Base-by-base conservation (phyloP, 2,113 vertebrate species). In the Tricholaema leucomelas region DNA sequence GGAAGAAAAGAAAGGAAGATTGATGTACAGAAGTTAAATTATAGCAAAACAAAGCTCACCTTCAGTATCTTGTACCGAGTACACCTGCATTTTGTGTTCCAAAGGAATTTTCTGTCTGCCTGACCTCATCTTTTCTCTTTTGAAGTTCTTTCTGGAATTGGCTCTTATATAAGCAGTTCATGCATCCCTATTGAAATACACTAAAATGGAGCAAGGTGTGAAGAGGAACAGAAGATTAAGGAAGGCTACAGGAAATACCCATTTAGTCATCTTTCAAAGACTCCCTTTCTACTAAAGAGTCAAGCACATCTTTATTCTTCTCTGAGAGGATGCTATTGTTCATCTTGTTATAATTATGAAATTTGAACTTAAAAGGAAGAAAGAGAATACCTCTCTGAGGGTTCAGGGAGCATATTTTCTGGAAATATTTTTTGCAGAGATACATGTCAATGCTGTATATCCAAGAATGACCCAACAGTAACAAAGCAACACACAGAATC, bases 291-390 rank as follows among this genome's bases (percentile, higher is more conserved):
- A 92, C 31, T 12, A 93, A 96, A 95, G 70, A 95, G 85, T 88
- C 0, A 40, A 94, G 77, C 69, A 81, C 85, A 95, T 91, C 95
- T 94, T 94, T 96, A 91, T 94, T 92, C 96, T 94, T 89, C 91
- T 95, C 72, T 85, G 60, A 88, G 91, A 91, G 91, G 67, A 91
- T 89, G 48, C 94, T 93, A 92, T 96, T 96, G 90, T 97, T 97
- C 95, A 86, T 94, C 74, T 31, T 89, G 31, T 88, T 95, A 96
- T 97, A 97, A 97, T 97, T 97, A 96, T 93, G 87, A 97, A 96
- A 97, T 93, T 50, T 93, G 86, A 96, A 93, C 92, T 95, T 94
- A 80, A 96, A 97, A 96, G 81, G 93, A 92, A 96, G 71, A 96
- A 96, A 96, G 60, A 64, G 59, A 92, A 86, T 70, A 78, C 85